A percentile compares a stretch with the other conserved stretches of the same genome.
Evolutionary conservation across 2,888 invertebrate genomes (phyloP).

Genomic region (Phania funesta): DNA sequence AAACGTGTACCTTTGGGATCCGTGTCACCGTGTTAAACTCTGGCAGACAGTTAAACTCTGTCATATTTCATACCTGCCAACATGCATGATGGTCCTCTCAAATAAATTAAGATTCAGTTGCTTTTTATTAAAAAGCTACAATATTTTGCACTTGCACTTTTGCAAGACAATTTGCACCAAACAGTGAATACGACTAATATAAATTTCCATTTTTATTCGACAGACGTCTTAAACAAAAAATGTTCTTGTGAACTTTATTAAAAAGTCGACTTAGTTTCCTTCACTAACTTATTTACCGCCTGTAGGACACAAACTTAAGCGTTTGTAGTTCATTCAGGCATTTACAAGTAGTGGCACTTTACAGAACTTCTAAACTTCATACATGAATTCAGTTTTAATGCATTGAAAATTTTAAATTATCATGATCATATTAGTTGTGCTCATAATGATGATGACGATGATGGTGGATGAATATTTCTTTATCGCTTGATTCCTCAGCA

Average conservation of each 20-base stretch:
- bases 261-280: conserved; percentile 23
- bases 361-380: conserved; percentile 1
- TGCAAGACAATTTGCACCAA: too few species aligned
- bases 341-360: conserved; percentile 45
- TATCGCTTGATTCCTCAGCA: conserved; percentile 43
- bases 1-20: too few species aligned
- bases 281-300: background rate
- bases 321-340: conserved; percentile 3
- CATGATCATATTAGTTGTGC: background rate
- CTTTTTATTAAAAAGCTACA: too few species aligned
- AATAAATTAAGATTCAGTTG: too few species aligned
- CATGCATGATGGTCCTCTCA: too few species aligned
- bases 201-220: too few species aligned
- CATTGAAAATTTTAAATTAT: conserved; percentile 21
- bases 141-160: too few species aligned
- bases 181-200: too few species aligned
- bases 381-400: conserved; percentile 16
- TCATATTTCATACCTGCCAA: too few species aligned
- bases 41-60: too few species aligned
- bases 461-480: conserved; percentile 22
- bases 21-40: too few species aligned
- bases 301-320: background rate
- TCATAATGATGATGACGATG: background rate
- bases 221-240: too few species aligned
- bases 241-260: background rate